phyloP scores from a whole-genome alignment of 2,888 invertebrate genomes.

The Leucophenga maculata region DNA sequence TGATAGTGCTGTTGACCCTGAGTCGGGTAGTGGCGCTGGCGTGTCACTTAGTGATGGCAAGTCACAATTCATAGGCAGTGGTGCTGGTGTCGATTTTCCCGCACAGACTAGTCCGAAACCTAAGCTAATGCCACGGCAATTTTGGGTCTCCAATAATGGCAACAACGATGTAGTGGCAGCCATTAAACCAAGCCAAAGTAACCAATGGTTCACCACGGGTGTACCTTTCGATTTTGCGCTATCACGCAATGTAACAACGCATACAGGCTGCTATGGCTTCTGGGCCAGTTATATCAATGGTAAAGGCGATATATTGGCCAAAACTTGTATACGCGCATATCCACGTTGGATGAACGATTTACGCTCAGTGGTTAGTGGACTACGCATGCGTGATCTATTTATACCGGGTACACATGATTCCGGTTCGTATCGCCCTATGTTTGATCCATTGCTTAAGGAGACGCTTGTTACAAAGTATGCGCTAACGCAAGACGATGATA shows the following conservation, averaged over 20 bases:
- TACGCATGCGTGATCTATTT: slow-evolving; percentile 75
- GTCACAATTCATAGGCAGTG: background rate
- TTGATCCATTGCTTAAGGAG: slow-evolving; percentile 67
- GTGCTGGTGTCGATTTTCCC: background rate
- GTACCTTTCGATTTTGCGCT: slow-evolving; percentile 66
- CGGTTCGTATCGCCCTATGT: slow-evolving; percentile 74
- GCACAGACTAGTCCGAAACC: background rate
- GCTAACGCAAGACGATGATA: slow-evolving; percentile 75
- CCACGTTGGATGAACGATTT: slow-evolving; percentile 77
- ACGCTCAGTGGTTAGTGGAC: slow-evolving; percentile 70
- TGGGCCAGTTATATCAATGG: slow-evolving; percentile 70
- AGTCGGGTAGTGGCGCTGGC: slow-evolving; percentile 53
- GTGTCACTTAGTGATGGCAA: slow-evolving; percentile 28
- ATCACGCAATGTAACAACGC: slow-evolving; percentile 59
- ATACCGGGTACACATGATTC: slow-evolving; percentile 83
- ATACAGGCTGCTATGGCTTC: slow-evolving; percentile 69
- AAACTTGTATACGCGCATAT: slow-evolving; percentile 73
- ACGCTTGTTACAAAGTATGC: slow-evolving; percentile 73
- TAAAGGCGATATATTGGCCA: slow-evolving; percentile 66
- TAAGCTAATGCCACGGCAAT: slow-evolving; percentile 30
- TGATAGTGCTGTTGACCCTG: slow-evolving; percentile 13
- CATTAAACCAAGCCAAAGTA: slow-evolving; percentile 57
- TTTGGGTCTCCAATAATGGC: slow-evolving; percentile 67
- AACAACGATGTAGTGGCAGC: slow-evolving; percentile 59
- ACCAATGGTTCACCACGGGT: slow-evolving; percentile 69